These are phyloP conservation scores for Corvus moneduloides DNA, from an alignment of 2,113 vertebrate genomes.

Conservation along the genomic window DNA sequence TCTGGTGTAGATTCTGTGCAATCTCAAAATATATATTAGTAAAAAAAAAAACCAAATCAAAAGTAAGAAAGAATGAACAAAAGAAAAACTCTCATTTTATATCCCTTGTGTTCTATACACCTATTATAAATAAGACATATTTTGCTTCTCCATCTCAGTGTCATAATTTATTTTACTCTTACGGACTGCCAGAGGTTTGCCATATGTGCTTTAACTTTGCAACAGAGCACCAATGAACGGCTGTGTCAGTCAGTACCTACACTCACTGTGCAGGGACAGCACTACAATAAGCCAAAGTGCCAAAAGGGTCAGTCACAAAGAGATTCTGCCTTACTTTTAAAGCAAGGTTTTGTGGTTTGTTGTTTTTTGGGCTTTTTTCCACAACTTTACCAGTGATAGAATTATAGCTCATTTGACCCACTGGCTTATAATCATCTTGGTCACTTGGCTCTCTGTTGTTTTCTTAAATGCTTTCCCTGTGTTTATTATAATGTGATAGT, in stretches of 20 bases:
- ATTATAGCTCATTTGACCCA: conserved; percentile 69
- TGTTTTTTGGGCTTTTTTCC: not conserved
- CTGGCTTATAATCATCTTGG: conserved; percentile 58
- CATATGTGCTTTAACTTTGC: conserved; percentile 80
- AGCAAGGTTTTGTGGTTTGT: not conserved
- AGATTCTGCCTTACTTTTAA: conserved; percentile 42
- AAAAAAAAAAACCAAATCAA: conserved; percentile 51
- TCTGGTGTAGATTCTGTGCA: conserved; percentile 90
- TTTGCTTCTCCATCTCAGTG: conserved; percentile 66
- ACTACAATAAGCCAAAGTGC: conserved; percentile 61
- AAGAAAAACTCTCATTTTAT: conserved; percentile 73
- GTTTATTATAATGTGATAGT: conserved; percentile 71
- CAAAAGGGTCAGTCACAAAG: conserved; percentile 56
- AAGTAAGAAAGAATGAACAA: not conserved
- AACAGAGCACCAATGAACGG: conserved; percentile 75
- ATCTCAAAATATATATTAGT: conserved; percentile 90
- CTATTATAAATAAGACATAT: conserved; percentile 90
- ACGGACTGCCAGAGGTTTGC: conserved; percentile 67
- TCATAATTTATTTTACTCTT: conserved; percentile 69
- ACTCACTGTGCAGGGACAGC: conserved; percentile 45
- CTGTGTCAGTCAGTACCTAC: conserved; percentile 52
- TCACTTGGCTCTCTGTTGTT: conserved; percentile 73
- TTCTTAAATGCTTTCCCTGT: conserved; percentile 73
- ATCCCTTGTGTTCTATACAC: conserved; percentile 88
- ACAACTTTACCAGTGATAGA: conserved; percentile 33